Evolutionary conservation across 2,797 vertebrate species (phyloP).

Genomic region (Artibeus jamaicensis): DNA sequence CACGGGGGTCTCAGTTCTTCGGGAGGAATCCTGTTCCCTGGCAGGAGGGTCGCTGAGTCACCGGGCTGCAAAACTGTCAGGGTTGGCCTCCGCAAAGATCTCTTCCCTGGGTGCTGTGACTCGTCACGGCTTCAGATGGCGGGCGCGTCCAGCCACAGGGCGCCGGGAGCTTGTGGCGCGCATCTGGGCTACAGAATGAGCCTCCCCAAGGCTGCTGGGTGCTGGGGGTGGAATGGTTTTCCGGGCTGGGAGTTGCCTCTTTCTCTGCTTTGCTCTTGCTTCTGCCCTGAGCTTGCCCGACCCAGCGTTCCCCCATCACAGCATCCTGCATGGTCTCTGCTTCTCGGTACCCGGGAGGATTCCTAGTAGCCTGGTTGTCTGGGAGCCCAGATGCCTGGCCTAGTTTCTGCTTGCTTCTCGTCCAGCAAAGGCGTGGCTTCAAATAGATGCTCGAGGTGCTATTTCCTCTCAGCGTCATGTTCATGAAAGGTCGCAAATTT

Average conservation of each 20-base stretch:
- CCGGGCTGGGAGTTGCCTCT: background rate
- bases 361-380: background rate
- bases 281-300: background rate
- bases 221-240: too few species aligned
- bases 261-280: background rate
- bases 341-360: background rate
- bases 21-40: background rate
- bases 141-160: background rate
- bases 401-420: too few species aligned
- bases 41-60: background rate
- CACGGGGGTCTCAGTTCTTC: fast-evolving
- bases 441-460: background rate
- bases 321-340: background rate
- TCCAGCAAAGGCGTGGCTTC: background rate
- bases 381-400: background rate
- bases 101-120: background rate
- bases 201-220: background rate
- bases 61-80: background rate
- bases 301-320: fast-evolving
- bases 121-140: background rate
- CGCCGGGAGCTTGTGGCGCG: background rate
- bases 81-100: background rate
- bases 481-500: background rate
- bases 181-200: background rate
- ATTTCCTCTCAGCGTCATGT: background rate